phyloP scores from a whole-genome alignment of 2,797 vertebrate species.

The Acanthis flammea region DNA sequence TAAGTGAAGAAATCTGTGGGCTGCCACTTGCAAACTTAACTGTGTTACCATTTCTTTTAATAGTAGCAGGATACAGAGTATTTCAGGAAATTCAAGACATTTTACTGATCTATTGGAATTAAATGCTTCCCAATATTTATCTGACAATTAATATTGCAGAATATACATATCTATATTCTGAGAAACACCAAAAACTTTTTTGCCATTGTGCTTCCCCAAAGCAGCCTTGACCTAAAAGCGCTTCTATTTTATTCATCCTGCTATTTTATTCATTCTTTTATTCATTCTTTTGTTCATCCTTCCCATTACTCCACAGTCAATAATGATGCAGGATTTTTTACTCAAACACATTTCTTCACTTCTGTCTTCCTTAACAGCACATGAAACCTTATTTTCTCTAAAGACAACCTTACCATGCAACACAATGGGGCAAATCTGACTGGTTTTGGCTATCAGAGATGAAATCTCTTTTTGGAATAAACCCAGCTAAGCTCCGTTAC shows the following conservation, averaged over 20 bases:
- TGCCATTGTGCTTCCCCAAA: neutral
- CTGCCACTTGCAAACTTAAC: neutral
- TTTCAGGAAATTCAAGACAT: neutral
- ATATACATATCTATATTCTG: neutral
- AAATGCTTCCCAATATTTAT: neutral
- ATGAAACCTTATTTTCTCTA: neutral
- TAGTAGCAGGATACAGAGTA: neutral
- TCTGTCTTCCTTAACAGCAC: neutral
- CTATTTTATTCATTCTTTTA: neutral
- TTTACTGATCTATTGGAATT: neutral
- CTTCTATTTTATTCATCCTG: neutral
- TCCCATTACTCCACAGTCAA: neutral
- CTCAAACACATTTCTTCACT: neutral
- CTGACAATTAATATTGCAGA: neutral
- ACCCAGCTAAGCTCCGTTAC: neutral
- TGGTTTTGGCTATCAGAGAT: neutral
- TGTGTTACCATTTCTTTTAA: neutral
- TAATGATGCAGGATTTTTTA: neutral
- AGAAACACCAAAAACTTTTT: neutral
- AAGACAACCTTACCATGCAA: neutral
- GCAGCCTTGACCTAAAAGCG: neutral
- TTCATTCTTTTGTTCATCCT: neutral
- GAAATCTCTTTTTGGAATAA: neutral
- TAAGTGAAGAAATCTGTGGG: neutral
- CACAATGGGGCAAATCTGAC: fast-evolving